These are phyloP conservation scores for Drosophila limbata DNA, from an alignment of 2,888 invertebrate species.

Conservation along the genomic window DNA sequence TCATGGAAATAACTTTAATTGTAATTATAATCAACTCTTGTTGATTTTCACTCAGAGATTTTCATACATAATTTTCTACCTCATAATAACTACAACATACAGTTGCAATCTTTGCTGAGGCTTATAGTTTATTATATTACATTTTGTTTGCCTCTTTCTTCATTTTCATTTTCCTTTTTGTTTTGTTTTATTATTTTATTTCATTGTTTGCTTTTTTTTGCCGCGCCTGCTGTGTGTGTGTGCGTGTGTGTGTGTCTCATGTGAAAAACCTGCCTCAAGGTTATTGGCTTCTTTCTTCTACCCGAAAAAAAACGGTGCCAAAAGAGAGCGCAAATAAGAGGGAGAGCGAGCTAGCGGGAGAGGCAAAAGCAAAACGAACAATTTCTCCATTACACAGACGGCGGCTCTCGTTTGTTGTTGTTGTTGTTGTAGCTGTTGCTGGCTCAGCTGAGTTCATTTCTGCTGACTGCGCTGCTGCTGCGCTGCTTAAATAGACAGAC, in stretches of 20 bases:
- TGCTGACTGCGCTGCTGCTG: constrained; percentile 29
- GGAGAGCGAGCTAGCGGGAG: constrained; percentile 13
- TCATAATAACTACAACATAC: constrained; percentile 11
- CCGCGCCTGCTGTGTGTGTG: constrained; percentile 6
- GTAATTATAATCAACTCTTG: constrained; percentile 26
- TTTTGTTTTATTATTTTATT: constrained; percentile 13
- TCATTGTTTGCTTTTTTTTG: constrained; percentile 30
- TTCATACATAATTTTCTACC: background rate
- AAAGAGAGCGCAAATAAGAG: constrained; percentile 43
- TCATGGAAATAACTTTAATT: constrained; percentile 6
- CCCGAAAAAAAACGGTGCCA: constrained; percentile 42
- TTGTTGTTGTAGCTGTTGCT: constrained; percentile 29
- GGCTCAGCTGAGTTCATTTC: constrained; percentile 59
- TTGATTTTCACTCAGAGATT: constrained; percentile 2
- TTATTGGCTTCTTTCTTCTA: constrained; percentile 71
- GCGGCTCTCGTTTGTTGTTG: constrained; percentile 34
- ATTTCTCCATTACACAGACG: constrained; percentile 75
- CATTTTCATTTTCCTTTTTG: constrained; percentile 22
- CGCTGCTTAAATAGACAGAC: constrained; percentile 36
- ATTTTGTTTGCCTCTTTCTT: constrained; percentile 9
- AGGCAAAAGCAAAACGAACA: constrained; percentile 34
- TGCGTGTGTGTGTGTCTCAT: constrained; percentile 41
- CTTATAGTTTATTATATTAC: constrained; percentile 13
- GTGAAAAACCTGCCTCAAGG: constrained; percentile 80
- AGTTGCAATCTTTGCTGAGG: constrained; percentile 22